Evolutionary conservation across 2,888 invertebrate species (phyloP), one percentile per base, ranked within the genome.

Genomic region (Blastobasis adustella): DNA sequence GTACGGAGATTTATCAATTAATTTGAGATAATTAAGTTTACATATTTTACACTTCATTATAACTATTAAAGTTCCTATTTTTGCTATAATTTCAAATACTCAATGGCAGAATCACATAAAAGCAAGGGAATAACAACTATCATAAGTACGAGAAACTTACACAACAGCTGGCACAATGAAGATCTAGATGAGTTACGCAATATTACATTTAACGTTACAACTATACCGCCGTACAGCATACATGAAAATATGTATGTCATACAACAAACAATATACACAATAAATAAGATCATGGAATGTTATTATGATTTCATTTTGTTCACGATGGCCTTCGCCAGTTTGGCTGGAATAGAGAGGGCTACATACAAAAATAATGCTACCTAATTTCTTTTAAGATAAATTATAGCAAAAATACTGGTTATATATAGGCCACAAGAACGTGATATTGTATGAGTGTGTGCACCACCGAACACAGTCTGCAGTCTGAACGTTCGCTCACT

Each of bases 271-370:
- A 84, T 86, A 83, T 87, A 87, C 84, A 88, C 79, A 88, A 88
- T 88, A 88, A 88, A 86, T 88, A 82, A 86, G 79, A 86, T 81
- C 82, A 84, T 88, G 87, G 87, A 88, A 88, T 88, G 87, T 87
- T 80, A 78, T 77, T 77, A 80, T 76, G 73, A 78, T 78, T 83
- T 78, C 71, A 67, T 74, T 69, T 71, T 68, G 69, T 73, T 73
- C 70, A 64, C 66, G 68, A 71, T 66, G 66, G 67, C 65, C 67
- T 57, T 57, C 59, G 70, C 69, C 72, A 63, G 63, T 65, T 63
- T 62, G 63, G 68, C 72, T 68, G 65, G 67, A 73, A 74, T 75
- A 79, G 66, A 73, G 69, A 73, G 68, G 70, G 69, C 69, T 71
- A 69, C 63, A 69, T 78, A 75, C 71, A 82, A 83, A 82, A 81